These are phyloP conservation scores for Phrixothrix hirtus DNA, from an alignment of 2,888 invertebrate genomes.

Conservation along the genomic window DNA sequence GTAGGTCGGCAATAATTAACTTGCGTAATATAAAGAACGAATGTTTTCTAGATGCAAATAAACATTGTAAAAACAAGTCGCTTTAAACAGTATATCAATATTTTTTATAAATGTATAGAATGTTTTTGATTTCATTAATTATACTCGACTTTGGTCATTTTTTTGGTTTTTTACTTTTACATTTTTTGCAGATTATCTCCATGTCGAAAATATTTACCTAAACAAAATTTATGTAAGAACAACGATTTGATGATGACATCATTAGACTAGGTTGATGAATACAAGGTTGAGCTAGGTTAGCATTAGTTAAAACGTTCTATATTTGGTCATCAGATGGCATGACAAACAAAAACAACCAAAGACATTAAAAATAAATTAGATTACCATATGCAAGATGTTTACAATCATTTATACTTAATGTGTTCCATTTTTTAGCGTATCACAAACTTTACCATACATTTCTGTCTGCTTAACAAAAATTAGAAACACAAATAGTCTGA, in stretches of 20 bases:
- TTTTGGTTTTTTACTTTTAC: too few species aligned
- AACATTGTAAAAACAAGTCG: background rate
- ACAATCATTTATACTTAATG: too few species aligned
- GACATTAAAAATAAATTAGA: constrained; percentile 9
- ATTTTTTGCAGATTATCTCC: too few species aligned
- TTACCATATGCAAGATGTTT: constrained; percentile 8
- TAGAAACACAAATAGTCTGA: constrained; percentile 18
- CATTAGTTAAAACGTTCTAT: constrained; percentile 24
- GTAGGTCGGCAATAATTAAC: background rate
- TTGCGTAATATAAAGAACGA: background rate
- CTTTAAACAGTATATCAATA: background rate
- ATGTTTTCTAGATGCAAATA: background rate
- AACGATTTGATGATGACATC: constrained; percentile 25
- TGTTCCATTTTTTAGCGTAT: background rate
- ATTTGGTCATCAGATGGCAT: constrained; percentile 2
- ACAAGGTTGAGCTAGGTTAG: constrained; percentile 42
- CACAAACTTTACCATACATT: background rate
- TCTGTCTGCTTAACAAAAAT: constrained; percentile 7
- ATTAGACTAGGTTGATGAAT: constrained; percentile 28
- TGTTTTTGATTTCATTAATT: too few species aligned
- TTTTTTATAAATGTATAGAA: too few species aligned
- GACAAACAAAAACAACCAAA: constrained; percentile 2
- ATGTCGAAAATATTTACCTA: background rate
- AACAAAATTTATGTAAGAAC: background rate
- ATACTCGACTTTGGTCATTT: too few species aligned